Evolutionary conservation across 2,113 vertebrate genomes (phyloP).

Genomic region (Diphyllodes magnificus): DNA sequence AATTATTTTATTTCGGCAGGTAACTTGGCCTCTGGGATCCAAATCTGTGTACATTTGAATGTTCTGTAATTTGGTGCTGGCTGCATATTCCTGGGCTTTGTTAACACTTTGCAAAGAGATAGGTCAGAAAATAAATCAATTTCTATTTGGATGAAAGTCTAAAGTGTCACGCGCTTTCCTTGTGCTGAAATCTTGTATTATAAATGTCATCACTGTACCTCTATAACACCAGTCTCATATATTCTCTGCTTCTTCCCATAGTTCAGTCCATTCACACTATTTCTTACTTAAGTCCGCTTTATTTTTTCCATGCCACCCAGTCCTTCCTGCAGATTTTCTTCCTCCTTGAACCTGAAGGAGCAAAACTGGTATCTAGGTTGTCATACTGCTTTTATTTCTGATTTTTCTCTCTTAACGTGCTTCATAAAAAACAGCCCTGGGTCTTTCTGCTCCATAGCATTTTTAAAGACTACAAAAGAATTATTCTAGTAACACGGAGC

Average conservation of each 20-base stretch:
- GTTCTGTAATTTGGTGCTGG: neutral
- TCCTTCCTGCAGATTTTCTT: neutral
- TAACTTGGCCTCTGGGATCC: neutral
- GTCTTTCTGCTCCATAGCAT: neutral
- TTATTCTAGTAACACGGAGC: neutral
- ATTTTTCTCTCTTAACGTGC: neutral
- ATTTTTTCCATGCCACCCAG: neutral
- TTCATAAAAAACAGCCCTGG: neutral
- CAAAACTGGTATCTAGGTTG: neutral
- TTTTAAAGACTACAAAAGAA: neutral
- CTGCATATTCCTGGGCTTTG: neutral
- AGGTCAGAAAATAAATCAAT: neutral
- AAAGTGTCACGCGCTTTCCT: neutral
- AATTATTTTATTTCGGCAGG: neutral
- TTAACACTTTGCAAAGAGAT: neutral
- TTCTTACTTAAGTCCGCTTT: neutral
- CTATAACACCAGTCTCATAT: neutral
- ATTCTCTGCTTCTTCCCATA: neutral
- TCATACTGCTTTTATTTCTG: neutral
- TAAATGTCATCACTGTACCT: neutral
- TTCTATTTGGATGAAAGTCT: neutral
- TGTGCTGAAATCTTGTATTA: neutral
- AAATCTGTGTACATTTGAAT: neutral
- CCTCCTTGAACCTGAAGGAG: neutral
- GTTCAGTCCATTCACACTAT: neutral